A percentile compares a stretch with the other conserved stretches of the same genome.
Evolutionary conservation across 2,888 invertebrate species (phyloP).

Genomic region (Phyto melanocephala): DNA sequence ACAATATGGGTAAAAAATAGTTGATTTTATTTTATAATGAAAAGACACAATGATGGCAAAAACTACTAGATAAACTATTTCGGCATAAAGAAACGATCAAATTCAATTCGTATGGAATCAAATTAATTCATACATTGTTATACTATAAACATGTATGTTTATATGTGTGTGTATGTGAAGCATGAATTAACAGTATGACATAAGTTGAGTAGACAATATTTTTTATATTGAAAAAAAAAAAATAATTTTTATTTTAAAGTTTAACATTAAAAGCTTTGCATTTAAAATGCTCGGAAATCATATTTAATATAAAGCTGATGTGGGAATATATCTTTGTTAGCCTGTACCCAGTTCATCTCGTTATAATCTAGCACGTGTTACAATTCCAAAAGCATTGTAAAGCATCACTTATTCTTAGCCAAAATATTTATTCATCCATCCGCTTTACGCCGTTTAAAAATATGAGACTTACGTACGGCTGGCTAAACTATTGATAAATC

Average conservation of each 20-base stretch:
- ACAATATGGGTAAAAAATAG: slow-evolving; percentile 23
- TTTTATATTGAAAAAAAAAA: too few species aligned
- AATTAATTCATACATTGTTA: slow-evolving; percentile 52
- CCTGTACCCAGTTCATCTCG: slow-evolving; percentile 44
- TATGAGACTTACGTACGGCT: not conserved
- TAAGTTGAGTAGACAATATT: not conserved
- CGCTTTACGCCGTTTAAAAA: slow-evolving; percentile 13
- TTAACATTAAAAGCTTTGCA: too few species aligned
- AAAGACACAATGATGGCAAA: slow-evolving; percentile 15
- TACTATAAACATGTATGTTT: not conserved
- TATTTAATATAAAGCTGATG: not conserved
- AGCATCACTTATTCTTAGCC: slow-evolving; percentile 38
- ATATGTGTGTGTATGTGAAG: not conserved
- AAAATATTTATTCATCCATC: slow-evolving; percentile 17
- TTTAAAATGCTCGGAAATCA: not conserved
- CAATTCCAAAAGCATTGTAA: slow-evolving; percentile 53
- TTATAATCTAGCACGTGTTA: slow-evolving; percentile 66
- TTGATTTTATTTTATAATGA: not conserved
- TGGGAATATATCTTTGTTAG: not conserved
- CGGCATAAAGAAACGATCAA: slow-evolving; percentile 46
- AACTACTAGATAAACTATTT: slow-evolving; percentile 34
- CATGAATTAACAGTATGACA: not conserved
- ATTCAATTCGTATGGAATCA: slow-evolving; percentile 17
- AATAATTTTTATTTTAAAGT: too few species aligned
- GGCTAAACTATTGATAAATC: slow-evolving; percentile 21